phyloP scores from a whole-genome alignment of 2,888 invertebrate species.

The Pogonocherus hispidulus region DNA sequence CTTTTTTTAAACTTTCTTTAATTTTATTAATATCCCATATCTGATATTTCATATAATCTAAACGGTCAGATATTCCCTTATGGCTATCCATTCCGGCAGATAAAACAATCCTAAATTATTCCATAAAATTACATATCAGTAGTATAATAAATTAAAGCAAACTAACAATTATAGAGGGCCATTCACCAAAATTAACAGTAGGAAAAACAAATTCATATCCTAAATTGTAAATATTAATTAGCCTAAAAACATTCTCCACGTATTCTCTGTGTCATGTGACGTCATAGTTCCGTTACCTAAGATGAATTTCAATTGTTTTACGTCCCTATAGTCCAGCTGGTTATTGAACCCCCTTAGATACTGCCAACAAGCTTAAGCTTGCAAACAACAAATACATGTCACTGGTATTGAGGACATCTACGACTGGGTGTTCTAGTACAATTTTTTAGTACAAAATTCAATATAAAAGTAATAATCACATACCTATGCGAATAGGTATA shows the following conservation, averaged over 20 bases:
- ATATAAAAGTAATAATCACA: too few relatives aligned
- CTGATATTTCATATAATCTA: too few relatives aligned
- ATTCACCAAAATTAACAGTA: neutral
- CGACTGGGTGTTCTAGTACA: slow-evolving; percentile 17
- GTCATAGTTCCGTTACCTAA: slow-evolving; percentile 5
- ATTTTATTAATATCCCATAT: too few relatives aligned
- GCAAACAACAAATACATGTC: slow-evolving; percentile 14
- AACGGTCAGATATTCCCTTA: neutral
- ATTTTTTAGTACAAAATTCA: too few relatives aligned
- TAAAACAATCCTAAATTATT: neutral
- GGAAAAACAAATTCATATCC: neutral
- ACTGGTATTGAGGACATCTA: slow-evolving; percentile 3
- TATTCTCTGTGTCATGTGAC: neutral
- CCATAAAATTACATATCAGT: neutral
- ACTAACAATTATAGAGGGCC: neutral
- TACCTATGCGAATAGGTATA: too few relatives aligned
- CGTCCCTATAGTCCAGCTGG: slow-evolving; percentile 29
- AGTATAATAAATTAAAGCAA: neutral
- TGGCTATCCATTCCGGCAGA: neutral
- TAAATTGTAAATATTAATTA: neutral
- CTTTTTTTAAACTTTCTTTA: too few relatives aligned
- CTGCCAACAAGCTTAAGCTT: slow-evolving; percentile 19
- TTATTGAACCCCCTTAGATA: slow-evolving; percentile 21
- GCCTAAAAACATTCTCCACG: neutral
- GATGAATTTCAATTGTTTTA: slow-evolving; percentile 24